These are phyloP conservation scores for Chionodraco myersi DNA, from an alignment of 2,113 vertebrate species.

Conservation along the genomic window DNA sequence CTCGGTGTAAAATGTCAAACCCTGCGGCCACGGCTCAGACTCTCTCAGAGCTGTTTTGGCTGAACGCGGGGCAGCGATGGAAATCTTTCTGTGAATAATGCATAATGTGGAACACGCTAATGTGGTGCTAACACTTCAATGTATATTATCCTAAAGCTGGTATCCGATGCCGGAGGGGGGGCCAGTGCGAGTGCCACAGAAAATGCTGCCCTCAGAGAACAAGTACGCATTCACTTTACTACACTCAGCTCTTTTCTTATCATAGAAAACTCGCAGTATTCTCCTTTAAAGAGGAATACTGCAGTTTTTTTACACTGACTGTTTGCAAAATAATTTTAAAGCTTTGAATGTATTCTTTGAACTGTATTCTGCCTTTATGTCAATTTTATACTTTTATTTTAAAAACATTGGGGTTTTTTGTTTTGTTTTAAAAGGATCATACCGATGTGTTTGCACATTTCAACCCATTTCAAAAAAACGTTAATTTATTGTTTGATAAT, in stretches of 20 bases:
- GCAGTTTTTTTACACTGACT: not conserved
- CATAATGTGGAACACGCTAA: slow-evolving; percentile 58
- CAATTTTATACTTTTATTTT: not conserved
- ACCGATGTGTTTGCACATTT: slow-evolving; percentile 31
- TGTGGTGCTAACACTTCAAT: slow-evolving; percentile 72
- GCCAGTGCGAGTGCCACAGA: slow-evolving; percentile 79
- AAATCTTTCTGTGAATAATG: slow-evolving; percentile 19
- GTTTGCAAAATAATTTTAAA: not conserved
- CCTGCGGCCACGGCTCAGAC: slow-evolving; percentile 12
- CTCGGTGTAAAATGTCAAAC: slow-evolving; percentile 59
- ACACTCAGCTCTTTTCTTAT: slow-evolving; percentile 24
- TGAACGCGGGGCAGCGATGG: not conserved
- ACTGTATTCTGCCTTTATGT: not conserved
- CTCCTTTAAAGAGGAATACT: slow-evolving; percentile 11
- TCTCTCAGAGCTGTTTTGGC: slow-evolving; percentile 18
- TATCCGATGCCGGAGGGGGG: slow-evolving; percentile 82
- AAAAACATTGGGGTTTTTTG: not conserved
- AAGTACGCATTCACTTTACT: slow-evolving; percentile 77
- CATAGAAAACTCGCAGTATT: not conserved
- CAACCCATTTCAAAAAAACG: not conserved
- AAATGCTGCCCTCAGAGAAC: slow-evolving; percentile 84
- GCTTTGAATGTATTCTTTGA: not conserved
- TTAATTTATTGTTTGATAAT: not conserved
- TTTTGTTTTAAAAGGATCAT: not conserved
- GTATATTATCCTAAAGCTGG: slow-evolving; percentile 82